Evolutionary conservation across 2,888 invertebrate genomes (phyloP), one percentile per base, ranked within the genome.

Genomic region (Caenorhabditis angaria): DNA sequence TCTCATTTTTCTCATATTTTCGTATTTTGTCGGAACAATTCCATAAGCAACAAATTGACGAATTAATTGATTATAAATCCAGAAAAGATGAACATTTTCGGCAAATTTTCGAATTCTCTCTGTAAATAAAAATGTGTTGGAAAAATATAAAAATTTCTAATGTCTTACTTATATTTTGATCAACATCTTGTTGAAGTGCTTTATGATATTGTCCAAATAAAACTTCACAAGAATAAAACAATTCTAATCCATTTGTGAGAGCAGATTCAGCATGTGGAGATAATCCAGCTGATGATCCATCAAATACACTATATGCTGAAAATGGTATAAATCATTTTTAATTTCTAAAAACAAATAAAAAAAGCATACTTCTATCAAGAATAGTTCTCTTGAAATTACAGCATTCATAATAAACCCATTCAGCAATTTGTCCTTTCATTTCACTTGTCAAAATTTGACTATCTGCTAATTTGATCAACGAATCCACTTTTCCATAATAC

Each of bases 321-420:
- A 32, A 18, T 51, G 6, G 28, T 8, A 8, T 12, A 54, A 28
- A 18, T 28, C 22, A n/a, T 54, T 54, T 28, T 18, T 28, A 18
- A 18, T 28, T 54, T 28, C 25, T 24, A 32, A 32, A 32, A 32
- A 8, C 12, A 18, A n/a, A n/a, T n/a, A n/a, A n/a, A n/a, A n/a
- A n/a, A 41, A 24, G 22, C 25, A 51, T 55, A 28, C 62, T 64
- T 35, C 65, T 32, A 22, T 72, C 72, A 20, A 53, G 27, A 27
- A 72, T 56, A 14, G 55, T 58, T 41, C 58, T 57, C 29, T 48
- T 61, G 54, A 48, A 68, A 20, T 67, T 67, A 0, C 62, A 35
- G 10, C 64, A 64, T 47, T 72, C 68, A 20, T 64, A 54, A 6
- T 64, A 61, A 1, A 61, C 61, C 72, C 72, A 72, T 25, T 65